phyloP scores from a whole-genome alignment of 1,140 invertebrate genomes.

The Dreissena polymorpha region DNA sequence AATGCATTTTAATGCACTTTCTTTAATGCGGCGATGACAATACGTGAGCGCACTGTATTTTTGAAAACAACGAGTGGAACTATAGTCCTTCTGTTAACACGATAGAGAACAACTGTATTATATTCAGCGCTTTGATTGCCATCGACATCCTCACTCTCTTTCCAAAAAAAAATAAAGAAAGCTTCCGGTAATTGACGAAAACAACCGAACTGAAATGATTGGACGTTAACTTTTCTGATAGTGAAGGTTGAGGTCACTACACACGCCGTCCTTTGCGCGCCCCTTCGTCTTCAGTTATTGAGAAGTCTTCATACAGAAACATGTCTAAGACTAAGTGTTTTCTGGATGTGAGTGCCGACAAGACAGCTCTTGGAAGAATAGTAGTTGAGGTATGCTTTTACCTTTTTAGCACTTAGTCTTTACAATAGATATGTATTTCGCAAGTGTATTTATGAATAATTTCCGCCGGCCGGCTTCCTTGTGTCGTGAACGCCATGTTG shows the following conservation, averaged over 20 bases:
- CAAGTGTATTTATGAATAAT: no score
- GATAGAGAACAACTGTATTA: no score
- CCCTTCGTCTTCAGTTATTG: not conserved
- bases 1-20: no score
- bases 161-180: no score
- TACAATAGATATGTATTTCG: no score
- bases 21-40: no score
- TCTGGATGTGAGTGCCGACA: conserved; percentile 69
- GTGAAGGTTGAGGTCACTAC: conserved; percentile 34
- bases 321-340: conserved; percentile 79
- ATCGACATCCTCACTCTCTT: no score
- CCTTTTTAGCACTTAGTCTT: no score
- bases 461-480: conserved; percentile 82
- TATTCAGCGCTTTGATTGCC: no score
- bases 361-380: conserved; percentile 63
- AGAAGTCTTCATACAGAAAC: not conserved
- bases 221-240: not conserved
- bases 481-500: conserved; percentile 95
- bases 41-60: no score
- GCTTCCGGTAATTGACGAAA: conserved; percentile 2
- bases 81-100: no score
- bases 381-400: conserved; percentile 53
- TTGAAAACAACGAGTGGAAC: no score
- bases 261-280: conserved; percentile 43
- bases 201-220: not conserved